phyloP scores from a whole-genome alignment of 1,140 invertebrate species.

The Pseudomyrmex sp. region DNA sequence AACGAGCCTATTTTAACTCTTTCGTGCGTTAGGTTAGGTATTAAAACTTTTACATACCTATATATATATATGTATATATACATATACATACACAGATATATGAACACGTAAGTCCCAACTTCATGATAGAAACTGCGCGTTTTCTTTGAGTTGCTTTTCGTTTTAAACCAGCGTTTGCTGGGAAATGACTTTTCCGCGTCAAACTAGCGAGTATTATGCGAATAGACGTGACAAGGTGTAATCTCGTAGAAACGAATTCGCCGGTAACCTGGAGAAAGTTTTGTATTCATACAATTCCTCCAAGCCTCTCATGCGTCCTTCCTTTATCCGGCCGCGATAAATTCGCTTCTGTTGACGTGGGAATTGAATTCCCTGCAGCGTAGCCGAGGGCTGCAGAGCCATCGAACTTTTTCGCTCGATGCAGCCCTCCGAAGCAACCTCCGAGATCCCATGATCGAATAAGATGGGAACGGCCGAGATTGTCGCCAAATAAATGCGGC shows the following conservation, averaged over 20 bases:
- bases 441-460: constrained; percentile 45
- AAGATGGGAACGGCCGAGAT: constrained; percentile 17
- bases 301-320: constrained; percentile 49
- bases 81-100: not conserved
- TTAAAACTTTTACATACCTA: not conserved
- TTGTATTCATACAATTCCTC: constrained; percentile 77
- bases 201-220: constrained; percentile 54
- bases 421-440: not conserved
- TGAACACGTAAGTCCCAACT: not conserved
- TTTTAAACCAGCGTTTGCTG: not conserved
- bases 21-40: no score
- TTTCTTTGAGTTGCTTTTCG: not conserved
- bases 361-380: constrained; percentile 79
- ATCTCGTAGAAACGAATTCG: constrained; percentile 67
- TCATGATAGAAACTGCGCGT: not conserved
- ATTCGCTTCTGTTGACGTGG: constrained; percentile 79
- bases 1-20: not conserved
- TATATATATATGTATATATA: not conserved
- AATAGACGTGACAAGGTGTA: constrained; percentile 66
- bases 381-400: constrained; percentile 66
- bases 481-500: constrained; percentile 33
- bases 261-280: constrained; percentile 72
- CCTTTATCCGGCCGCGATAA: constrained; percentile 76
- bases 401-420: constrained; percentile 68
- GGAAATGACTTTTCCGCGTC: constrained; percentile 40